Percentiles rank a stretch among this genome's conserved stretches.
These are phyloP conservation scores for Phataginus tricuspis DNA, from an alignment of 2,797 vertebrate species.

Conservation along the genomic window DNA sequence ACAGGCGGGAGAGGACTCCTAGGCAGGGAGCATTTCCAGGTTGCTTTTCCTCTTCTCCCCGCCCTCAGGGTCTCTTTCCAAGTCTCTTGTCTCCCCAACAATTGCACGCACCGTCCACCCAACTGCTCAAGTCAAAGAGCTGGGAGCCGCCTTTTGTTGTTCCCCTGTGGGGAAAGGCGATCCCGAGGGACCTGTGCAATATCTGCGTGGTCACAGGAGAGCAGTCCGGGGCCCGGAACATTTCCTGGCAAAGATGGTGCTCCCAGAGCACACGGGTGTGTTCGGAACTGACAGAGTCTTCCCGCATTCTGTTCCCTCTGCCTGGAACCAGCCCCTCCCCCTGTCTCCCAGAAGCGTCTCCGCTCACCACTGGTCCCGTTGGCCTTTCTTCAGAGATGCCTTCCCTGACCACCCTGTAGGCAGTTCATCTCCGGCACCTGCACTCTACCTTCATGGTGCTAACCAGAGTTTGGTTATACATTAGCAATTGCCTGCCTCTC, in stretches of 20 bases:
- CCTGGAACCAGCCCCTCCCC: neutral
- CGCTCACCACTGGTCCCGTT: neutral
- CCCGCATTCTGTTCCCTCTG: neutral
- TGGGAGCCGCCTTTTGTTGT: neutral
- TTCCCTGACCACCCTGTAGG: neutral
- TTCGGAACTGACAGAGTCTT: neutral
- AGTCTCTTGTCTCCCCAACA: neutral
- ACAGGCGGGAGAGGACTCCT: neutral
- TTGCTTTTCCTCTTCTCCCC: neutral
- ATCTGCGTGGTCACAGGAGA: neutral
- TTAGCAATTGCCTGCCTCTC: rapidly evolving
- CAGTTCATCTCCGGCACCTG: neutral
- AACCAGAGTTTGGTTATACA: neutral
- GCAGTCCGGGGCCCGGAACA: neutral
- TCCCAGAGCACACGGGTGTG: no score
- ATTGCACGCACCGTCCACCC: neutral
- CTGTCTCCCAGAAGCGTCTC: neutral
- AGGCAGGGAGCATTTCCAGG: neutral
- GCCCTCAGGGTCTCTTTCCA: neutral
- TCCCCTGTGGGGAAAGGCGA: neutral
- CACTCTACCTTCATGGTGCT: no score
- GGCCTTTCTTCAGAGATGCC: neutral
- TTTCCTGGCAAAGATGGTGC: neutral
- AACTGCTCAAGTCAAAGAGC: neutral
- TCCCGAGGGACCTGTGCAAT: rapidly evolving